Conservation (phyloP, 1,140 invertebrate species). For the Gonatopus flavifemur region DNA sequence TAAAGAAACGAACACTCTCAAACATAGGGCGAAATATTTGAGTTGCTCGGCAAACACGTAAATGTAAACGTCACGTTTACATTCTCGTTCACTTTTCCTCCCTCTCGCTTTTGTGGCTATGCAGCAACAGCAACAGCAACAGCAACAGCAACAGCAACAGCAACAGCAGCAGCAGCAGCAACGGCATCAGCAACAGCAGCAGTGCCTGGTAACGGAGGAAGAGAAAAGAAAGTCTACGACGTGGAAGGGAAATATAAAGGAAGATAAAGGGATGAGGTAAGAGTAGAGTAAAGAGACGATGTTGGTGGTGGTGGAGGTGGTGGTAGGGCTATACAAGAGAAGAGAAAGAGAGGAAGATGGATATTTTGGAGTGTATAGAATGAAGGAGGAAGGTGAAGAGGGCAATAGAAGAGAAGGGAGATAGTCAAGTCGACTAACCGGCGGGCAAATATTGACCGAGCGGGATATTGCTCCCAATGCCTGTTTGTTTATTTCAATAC, state of each 20-base stretch:
- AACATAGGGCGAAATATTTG: too few relatives aligned
- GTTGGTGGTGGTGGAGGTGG: not conserved
- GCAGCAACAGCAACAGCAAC: not conserved
- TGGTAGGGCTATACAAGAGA: constrained; percentile 2
- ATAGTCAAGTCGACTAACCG: constrained; percentile 52
- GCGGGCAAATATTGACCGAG: constrained; percentile 58
- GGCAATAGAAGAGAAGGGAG: constrained; percentile 11
- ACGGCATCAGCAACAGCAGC: too few relatives aligned
- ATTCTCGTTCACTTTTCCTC: constrained; percentile 43
- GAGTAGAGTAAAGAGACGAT: constrained; percentile 3
- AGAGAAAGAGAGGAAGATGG: not conserved
- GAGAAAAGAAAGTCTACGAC: not conserved
- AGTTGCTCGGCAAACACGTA: too few relatives aligned
- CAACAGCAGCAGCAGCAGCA: too few relatives aligned
- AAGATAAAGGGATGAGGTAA: constrained; percentile 17
- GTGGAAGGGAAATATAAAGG: not conserved
- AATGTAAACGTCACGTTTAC: constrained; percentile 56
- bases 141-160: too few relatives aligned
- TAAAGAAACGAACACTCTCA: too few relatives aligned
- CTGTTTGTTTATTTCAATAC: constrained; percentile 58
- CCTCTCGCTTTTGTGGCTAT: not conserved
- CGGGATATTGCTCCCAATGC: constrained; percentile 59
- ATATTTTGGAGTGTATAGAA: not conserved
- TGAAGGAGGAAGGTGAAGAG: not conserved
- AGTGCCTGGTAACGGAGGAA: not conserved